phyloP scores from a whole-genome alignment of 2,113 vertebrate genomes.

The Podarcis muralis region DNA sequence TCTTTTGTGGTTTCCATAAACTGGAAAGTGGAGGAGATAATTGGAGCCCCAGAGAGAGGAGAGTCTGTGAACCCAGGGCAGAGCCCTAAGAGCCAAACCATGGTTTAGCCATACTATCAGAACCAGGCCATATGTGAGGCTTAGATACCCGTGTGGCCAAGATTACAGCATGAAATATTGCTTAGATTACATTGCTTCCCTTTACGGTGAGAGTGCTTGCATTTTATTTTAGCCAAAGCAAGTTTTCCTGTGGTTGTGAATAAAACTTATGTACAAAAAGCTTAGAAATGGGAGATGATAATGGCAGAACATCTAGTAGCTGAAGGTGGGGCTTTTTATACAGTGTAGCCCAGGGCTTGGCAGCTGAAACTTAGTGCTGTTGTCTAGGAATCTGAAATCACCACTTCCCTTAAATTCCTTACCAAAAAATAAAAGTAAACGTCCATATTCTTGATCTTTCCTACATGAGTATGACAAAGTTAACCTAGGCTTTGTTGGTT shows the following conservation, averaged over 20 bases:
- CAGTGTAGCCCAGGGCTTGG: neutral
- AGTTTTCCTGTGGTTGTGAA: neutral
- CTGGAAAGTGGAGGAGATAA: neutral
- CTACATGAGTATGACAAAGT: neutral
- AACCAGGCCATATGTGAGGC: neutral
- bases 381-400: neutral
- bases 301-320: neutral
- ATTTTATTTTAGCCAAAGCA: neutral
- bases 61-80: neutral
- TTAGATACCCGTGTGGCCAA: neutral
- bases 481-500: neutral
- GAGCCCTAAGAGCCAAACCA: neutral
- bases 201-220: neutral
- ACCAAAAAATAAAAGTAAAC: neutral
- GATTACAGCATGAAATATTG: neutral
- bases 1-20: neutral
- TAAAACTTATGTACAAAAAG: neutral
- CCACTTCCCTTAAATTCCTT: neutral
- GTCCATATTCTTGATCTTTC: neutral
- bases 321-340: no score
- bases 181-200: neutral
- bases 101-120: neutral
- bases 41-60: neutral
- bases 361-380: neutral
- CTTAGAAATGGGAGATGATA: neutral